phyloP scores from a whole-genome alignment of 1,140 invertebrate species.

The Drosophila biarmipes region DNA sequence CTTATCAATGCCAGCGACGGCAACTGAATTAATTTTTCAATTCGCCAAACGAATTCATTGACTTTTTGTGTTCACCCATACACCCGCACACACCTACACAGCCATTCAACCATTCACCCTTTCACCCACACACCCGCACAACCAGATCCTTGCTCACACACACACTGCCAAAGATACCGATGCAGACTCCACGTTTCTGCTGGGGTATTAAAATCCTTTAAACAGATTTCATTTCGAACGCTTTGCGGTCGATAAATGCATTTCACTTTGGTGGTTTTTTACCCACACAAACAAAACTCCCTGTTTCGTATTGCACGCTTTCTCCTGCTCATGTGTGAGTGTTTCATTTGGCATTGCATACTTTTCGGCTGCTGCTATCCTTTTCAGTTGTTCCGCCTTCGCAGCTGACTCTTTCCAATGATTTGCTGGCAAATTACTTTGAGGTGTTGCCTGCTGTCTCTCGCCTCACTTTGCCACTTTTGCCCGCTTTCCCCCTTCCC shows the following conservation, averaged over 20 bases:
- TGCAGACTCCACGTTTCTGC: conserved; percentile 70
- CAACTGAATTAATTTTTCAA: conserved; percentile 84
- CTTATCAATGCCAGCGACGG: conserved; percentile 77
- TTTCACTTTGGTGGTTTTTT: conserved; percentile 80
- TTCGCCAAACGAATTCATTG: conserved; percentile 84
- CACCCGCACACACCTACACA: conserved; percentile 5
- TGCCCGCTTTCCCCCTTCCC: not conserved
- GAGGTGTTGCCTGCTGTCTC: conserved; percentile 66
- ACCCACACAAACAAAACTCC: conserved; percentile 46
- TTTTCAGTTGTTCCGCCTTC: conserved; percentile 17
- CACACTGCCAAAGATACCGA: conserved; percentile 26
- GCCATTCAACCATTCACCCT: conserved; percentile 12
- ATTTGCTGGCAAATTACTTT: conserved; percentile 82
- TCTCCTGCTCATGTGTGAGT: conserved; percentile 8
- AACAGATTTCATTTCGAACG: conserved; percentile 84
- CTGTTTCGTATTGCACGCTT: not conserved
- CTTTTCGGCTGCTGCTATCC: conserved; percentile 60
- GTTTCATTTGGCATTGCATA: conserved; percentile 74
- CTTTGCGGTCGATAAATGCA: conserved; percentile 83
- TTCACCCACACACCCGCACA: conserved; percentile 5
- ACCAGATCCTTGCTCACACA: conserved; percentile 1
- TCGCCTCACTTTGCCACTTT: conserved; percentile 51
- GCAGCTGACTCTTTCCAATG: conserved; percentile 64
- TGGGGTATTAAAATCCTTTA: conserved; percentile 83
- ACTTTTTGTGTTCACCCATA: conserved; percentile 67